These are phyloP conservation scores for Okapia johnstoni DNA, from an alignment of 2,113 vertebrate genomes.

Conservation along the genomic window DNA sequence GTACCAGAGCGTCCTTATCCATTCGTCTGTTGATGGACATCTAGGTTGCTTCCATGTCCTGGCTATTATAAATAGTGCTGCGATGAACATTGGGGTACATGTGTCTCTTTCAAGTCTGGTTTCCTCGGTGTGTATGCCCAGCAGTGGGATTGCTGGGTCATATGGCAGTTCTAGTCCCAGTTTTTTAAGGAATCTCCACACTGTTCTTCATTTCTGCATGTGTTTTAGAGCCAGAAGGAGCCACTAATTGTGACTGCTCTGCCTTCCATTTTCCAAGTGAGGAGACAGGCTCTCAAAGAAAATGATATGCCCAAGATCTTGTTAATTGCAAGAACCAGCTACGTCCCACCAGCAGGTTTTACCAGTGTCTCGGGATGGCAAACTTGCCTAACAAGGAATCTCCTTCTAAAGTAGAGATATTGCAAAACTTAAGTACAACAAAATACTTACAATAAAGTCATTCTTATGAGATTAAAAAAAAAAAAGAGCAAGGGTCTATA, in stretches of 20 bases:
- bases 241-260: too few species aligned
- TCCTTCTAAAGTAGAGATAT: background rate
- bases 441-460: background rate
- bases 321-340: too few species aligned
- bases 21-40: too few species aligned
- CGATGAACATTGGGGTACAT: too few species aligned
- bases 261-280: background rate
- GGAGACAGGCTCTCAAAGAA: background rate
- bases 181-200: too few species aligned
- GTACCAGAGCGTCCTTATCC: too few species aligned
- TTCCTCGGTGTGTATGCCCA: too few species aligned
- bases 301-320: background rate
- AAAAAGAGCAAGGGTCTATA: background rate
- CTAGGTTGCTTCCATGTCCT: too few species aligned
- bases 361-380: background rate
- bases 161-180: too few species aligned
- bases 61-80: too few species aligned
- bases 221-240: background rate
- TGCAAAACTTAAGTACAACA: background rate
- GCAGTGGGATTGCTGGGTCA: too few species aligned
- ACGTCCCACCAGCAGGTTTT: background rate
- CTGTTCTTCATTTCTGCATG: background rate
- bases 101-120: too few species aligned
- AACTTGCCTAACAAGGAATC: background rate
- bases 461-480: background rate